Percentiles rank a stretch among this genome's conserved stretches.
Conservation (phyloP, 1,140 invertebrate species). For the Nasonia vitripennis region DNA sequence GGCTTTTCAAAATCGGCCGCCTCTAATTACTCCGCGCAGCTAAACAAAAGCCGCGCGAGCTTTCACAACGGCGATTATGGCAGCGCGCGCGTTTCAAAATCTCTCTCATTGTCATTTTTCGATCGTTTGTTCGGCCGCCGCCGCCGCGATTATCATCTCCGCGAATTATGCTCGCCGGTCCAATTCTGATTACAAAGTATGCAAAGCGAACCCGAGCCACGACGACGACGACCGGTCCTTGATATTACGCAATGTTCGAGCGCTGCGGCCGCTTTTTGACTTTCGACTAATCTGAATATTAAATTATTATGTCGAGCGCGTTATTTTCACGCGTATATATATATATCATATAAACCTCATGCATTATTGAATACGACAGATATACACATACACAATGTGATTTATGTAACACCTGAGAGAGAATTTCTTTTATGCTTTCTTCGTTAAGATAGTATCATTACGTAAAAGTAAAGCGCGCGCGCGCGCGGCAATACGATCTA, state of each 20-base stretch:
- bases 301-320: slow-evolving; percentile 32
- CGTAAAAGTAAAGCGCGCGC: slow-evolving; percentile 13
- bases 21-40: not conserved
- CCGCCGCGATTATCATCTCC: too few relatives aligned
- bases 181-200: slow-evolving; percentile 17
- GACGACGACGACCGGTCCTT: not conserved
- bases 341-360: not conserved
- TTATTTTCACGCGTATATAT: slow-evolving; percentile 9
- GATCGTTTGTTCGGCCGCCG: not conserved
- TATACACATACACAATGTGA: not conserved
- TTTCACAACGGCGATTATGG: not conserved
- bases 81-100: not conserved
- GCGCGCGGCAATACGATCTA: not conserved
- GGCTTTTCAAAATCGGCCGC: not conserved
- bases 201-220: not conserved
- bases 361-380: not conserved
- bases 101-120: not conserved
- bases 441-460: slow-evolving; percentile 8
- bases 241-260: not conserved
- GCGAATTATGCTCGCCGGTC: not conserved
- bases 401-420: slow-evolving; percentile 22
- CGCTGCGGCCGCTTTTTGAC: not conserved
- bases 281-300: slow-evolving; percentile 45
- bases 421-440: not conserved
- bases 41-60: not conserved